These are phyloP conservation scores for Hiodon tergisus DNA, from an alignment of 2,113 vertebrate species.

Conservation along the genomic window DNA sequence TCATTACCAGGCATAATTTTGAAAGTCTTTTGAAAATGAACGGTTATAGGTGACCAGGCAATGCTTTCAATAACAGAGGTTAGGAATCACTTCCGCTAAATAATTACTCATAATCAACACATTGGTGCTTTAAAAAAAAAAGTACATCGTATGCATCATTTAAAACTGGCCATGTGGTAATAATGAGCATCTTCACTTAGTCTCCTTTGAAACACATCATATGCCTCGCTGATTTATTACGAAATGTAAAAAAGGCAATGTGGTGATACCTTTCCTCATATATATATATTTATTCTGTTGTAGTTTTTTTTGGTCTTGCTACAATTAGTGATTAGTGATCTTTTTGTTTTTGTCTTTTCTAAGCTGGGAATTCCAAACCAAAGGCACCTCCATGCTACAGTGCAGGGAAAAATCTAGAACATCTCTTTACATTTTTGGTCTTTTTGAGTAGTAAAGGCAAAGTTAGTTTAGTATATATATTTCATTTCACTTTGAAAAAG, in stretches of 20 bases:
- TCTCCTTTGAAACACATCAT: conserved; percentile 37
- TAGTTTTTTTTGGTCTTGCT: conserved; percentile 82
- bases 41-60: too few species aligned
- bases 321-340: conserved; percentile 63
- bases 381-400: conserved; percentile 98
- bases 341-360: conserved; percentile 77
- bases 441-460: conserved; percentile 77
- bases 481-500: conserved; percentile 33
- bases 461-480: conserved; percentile 50
- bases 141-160: conserved; percentile 6
- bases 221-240: conserved; percentile 42
- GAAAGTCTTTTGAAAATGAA: too few species aligned
- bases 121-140: not conserved
- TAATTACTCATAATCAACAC: conserved; percentile 2
- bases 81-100: not conserved
- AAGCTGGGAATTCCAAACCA: conserved; percentile 87
- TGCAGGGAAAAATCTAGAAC: conserved; percentile 75
- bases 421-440: conserved; percentile 75
- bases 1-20: too few species aligned
- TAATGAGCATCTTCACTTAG: conserved; percentile 39
- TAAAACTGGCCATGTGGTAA: conserved; percentile 27
- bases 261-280: conserved; percentile 74
- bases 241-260: conserved; percentile 87
- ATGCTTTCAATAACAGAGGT: too few species aligned
- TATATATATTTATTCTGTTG: conserved; percentile 43